phyloP scores from a whole-genome alignment of 2,113 vertebrate species.

The Glaucidium brasilianum region DNA sequence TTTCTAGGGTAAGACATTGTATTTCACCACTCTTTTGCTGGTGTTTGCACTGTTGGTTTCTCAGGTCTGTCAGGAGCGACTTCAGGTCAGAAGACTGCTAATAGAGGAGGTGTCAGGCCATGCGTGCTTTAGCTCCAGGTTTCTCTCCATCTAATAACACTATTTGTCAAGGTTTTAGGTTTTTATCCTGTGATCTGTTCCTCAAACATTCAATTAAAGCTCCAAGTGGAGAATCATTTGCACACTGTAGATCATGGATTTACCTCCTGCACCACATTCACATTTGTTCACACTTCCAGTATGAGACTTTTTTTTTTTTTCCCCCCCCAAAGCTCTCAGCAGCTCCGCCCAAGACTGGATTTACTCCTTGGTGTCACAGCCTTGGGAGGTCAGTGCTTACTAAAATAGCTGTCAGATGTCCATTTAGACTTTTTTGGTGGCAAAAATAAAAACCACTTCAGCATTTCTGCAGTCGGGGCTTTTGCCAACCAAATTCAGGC shows the following conservation, averaged over 20 bases:
- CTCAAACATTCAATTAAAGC: slow-evolving; percentile 55
- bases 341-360: neutral
- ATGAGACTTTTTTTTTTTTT: neutral
- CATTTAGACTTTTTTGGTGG: neutral
- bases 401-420: neutral
- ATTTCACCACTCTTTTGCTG: neutral
- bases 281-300: slow-evolving; percentile 2
- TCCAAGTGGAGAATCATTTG: slow-evolving; percentile 54
- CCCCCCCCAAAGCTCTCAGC: neutral
- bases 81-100: slow-evolving; percentile 11
- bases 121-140: neutral
- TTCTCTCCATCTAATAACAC: slow-evolving; percentile 46
- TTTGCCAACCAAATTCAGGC: neutral
- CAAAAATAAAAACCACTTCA: neutral
- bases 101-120: neutral
- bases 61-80: slow-evolving; percentile 14
- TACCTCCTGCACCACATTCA: neutral
- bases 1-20: neutral
- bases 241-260: slow-evolving; percentile 29
- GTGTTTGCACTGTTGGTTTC: slow-evolving; percentile 31
- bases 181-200: slow-evolving; percentile 49
- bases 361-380: neutral
- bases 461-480: neutral
- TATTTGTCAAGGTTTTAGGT: slow-evolving; percentile 50
- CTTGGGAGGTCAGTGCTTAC: neutral